Evolutionary conservation across 2,113 vertebrate species (phyloP), one percentile per base, ranked within the genome.

Genomic region (Petrocephalus microphthalmus): DNA sequence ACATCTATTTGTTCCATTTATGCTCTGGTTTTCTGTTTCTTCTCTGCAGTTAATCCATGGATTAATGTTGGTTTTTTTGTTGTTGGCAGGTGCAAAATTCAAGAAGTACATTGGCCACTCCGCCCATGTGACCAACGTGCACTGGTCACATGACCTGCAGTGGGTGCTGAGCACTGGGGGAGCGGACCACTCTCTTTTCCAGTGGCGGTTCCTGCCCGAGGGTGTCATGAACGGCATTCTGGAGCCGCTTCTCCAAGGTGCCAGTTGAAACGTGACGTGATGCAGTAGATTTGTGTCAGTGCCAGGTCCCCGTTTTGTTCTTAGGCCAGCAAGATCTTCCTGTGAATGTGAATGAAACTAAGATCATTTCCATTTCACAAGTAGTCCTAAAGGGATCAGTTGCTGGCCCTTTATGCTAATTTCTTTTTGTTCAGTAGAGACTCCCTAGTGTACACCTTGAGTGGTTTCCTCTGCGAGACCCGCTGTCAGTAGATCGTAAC

Each of bases 161-260:
- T 99, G 98, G 98, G 96, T 98, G 7, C 56, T 99, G 88, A 99
- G 97, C 94, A 99, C 97, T 0, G 98, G 98, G 1, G 98, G 98
- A 1, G 98, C 98, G 0, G 98, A 99, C 93, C 98, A 99, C 86
- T 97, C 98, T 0, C 95, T 99, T 53, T 99, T 99, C 93, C 98
- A 99, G 94, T 99, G 98, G 98, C 95, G 97, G 64, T 99, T 99
- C 92, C 94, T 99, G 88, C 98, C 98, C 0, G 98, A 99, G 91
- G 97, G 97, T 0, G 92, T 98, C 88, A 97, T 97, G 94, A 98
- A 97, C n/a, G 97, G 96, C 0, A 92, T 96, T 33, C 90, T 96
- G 90, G 98, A 99, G 93, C 95, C 96, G 0, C 92, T 97, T 87
- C 94, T 96, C 0, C 97, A 97, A 95, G 98, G 98, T 99, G 93